These are phyloP conservation scores for Loripinus fragilis DNA, from an alignment of 2,888 invertebrate species.

Conservation along the genomic window DNA sequence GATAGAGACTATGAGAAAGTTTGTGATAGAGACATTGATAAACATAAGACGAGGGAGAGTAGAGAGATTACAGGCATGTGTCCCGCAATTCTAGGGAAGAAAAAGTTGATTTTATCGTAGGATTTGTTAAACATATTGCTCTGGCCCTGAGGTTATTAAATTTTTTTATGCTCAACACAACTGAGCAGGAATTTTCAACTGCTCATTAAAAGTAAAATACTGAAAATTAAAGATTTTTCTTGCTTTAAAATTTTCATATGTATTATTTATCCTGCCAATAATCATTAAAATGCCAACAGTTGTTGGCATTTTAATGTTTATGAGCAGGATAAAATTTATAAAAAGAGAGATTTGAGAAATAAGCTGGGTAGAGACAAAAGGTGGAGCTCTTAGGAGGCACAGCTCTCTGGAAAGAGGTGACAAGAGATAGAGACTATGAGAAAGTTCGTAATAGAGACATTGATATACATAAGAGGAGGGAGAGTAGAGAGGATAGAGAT, in stretches of 20 bases:
- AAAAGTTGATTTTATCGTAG: too few species aligned
- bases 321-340: too few species aligned
- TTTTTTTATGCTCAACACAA: too few species aligned
- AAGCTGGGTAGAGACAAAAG: slow-evolving; percentile 25
- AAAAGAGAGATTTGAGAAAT: slow-evolving; percentile 51
- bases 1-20: background rate
- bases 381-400: background rate
- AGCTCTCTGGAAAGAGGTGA: slow-evolving; percentile 72
- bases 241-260: too few species aligned
- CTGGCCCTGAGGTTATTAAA: too few species aligned
- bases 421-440: background rate
- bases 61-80: slow-evolving; percentile 30
- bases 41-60: slow-evolving; percentile 24
- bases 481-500: slow-evolving; percentile 29
- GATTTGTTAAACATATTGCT: too few species aligned
- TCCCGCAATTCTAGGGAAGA: slow-evolving; percentile 15
- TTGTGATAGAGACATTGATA: slow-evolving; percentile 19
- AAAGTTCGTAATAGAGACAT: background rate
- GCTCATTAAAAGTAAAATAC: too few species aligned
- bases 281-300: too few species aligned
- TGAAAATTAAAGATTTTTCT: too few species aligned
- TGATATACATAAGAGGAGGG: slow-evolving; percentile 31
- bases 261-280: too few species aligned
- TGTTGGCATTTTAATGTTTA: too few species aligned
- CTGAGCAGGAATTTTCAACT: too few species aligned